Evolutionary conservation across 2,113 vertebrate species (phyloP), one percentile per base, ranked within the genome.

Genomic region (Sander vitreus): DNA sequence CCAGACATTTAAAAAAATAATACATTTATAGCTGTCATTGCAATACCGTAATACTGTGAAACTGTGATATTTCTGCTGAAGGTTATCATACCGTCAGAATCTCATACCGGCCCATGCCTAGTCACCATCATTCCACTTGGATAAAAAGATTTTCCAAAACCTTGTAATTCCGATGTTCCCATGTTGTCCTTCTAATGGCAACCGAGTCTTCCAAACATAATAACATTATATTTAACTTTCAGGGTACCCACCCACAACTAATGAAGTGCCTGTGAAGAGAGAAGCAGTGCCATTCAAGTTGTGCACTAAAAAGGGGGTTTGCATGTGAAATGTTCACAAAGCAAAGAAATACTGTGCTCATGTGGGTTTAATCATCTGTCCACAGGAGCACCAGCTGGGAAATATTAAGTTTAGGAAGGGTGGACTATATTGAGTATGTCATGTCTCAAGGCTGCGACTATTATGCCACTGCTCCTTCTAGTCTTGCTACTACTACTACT

Each of bases 371-470:
- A 85, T 83, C 53, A 63, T n/a, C 18, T 73, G 50, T 39, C 53
- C 63, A 50, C 47, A 65, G 55, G 65, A 83, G 51, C 43, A 36
- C 6, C 78, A 88, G 78, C 65, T 86, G 89, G 70, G 60, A 80
- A 76, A 74, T 67, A 78, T 81, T 25, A 62, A 54, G 50, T 66
- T 57, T 10, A 65, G 36, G 55, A 84, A 75, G 58, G 36, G 14
- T 25, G 69, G 23, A 72, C 71, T 60, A 68, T 36, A 64, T 4
- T 59, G 66, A 75, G 47, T 0, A 7, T 80, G 73, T 62, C 33
- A 39, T 47, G 51, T 76, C 59, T 85, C 50, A 27, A 55, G 68
- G 68, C 57, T 76, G 25, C 19, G 15, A 6, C 33, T 21, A 16
- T 36, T 23, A 36, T 18, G 16, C 30, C 16, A 64, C 23, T 7